Base-by-base conservation (phyloP, 2,888 invertebrate species). In the Mycalesis mineus region DNA sequence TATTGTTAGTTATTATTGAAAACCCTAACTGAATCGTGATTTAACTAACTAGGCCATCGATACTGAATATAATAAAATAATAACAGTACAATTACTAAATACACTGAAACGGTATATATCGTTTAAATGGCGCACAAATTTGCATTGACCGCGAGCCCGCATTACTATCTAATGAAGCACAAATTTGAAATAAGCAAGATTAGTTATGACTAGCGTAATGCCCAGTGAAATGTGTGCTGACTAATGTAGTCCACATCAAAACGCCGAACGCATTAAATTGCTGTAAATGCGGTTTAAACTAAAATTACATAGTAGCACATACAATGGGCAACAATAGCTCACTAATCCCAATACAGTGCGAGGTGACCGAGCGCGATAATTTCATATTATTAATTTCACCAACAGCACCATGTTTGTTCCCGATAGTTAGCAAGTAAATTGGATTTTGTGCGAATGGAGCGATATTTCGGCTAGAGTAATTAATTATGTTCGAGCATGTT, bases 361-460 rank as follows among this genome's bases (percentile, higher is more conserved):
- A 73, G 66, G 74, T 77, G 78, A 74, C 78, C 77, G 68, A 71
- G 69, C 65, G 72, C 75, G 78, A 82, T 84, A 82, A 84, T 82
- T 83, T 80, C 72, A 75, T 78, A 80, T 78, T 79, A 83, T 79
- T 77, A 77, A 80, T 69, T 83, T 80, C 67, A 74, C 74, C 76
- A 80, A 77, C 76, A 73, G 68, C 73, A 67, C 74, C 71, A 76
- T 82, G 80, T 82, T 81, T 80, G 75, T 71, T 71, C 64, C 71
- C 71, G 81, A 83, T 67, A 66, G 67, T 70, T 82, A 79, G 70
- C 75, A 73, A 72, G 72, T 75, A 80, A 84, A 85, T 84, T 85
- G 78, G 76, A 83, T 82, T 84, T 80, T 75, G 78, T 78, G 80
- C 78, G 71, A 77, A 77, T 83, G 77, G 78, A 72, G 80, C 77